Conservation (phyloP, 2,113 vertebrate species). For the Carollia perspicillata region DNA sequence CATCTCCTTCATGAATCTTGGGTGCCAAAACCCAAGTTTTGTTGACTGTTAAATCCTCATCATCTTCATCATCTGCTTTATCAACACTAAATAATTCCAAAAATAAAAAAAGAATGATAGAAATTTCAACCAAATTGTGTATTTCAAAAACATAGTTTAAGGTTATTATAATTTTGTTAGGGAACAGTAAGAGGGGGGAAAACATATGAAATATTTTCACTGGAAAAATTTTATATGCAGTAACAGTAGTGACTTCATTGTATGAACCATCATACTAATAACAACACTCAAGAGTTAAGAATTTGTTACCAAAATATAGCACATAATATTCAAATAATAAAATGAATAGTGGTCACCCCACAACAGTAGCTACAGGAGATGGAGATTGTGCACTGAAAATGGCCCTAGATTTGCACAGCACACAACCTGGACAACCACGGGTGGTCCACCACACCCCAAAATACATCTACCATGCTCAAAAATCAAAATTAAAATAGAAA, state of each 20-base stretch:
- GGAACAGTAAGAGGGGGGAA: neutral
- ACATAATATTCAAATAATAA: neutral
- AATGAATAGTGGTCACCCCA: neutral
- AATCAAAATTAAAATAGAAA: neutral
- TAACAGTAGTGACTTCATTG: neutral
- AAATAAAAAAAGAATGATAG: neutral
- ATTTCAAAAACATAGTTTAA: neutral
- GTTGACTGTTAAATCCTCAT: constrained; percentile 93
- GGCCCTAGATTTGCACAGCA: neutral
- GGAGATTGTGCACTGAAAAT: neutral
- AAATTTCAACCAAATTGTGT: constrained; percentile 8
- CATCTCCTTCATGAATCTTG: constrained; percentile 95
- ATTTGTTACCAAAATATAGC: neutral
- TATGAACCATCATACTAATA: neutral
- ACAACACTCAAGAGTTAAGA: neutral
- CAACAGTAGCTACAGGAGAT: neutral
- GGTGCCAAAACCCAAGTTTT: constrained; percentile 98
- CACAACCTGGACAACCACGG: neutral
- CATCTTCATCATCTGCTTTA: constrained; percentile 95
- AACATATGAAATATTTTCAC: neutral
- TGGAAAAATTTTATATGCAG: neutral
- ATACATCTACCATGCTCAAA: neutral
- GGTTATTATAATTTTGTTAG: neutral
- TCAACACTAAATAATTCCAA: constrained; percentile 81
- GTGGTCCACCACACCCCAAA: neutral